Conservation (phyloP, 2,113 vertebrate genomes). For the Poeciliopsis turrubarensis region DNA sequence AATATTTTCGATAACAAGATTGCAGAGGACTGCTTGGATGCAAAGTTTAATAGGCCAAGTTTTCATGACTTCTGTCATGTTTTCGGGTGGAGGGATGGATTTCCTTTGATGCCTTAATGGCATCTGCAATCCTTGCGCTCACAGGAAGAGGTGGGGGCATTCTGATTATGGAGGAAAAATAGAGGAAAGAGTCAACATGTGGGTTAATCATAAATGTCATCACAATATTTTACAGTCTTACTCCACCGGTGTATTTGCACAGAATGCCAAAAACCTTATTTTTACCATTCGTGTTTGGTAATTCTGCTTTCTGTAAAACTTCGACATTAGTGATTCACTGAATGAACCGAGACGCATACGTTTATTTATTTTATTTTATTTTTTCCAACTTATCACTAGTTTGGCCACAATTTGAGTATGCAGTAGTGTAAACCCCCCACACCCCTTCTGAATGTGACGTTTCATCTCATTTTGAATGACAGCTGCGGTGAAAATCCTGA, state of each 20-base stretch:
- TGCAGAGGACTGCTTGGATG: background rate
- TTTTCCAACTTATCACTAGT: too few relatives aligned
- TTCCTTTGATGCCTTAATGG: background rate
- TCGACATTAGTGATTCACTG: background rate
- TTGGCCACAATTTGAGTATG: too few relatives aligned
- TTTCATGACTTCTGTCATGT: background rate
- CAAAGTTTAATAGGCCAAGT: background rate
- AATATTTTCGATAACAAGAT: background rate
- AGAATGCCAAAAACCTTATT: too few relatives aligned
- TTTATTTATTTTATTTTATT: too few relatives aligned
- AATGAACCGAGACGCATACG: background rate
- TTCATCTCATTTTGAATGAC: too few relatives aligned
- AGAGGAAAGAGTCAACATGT: background rate
- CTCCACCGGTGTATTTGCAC: too few relatives aligned
- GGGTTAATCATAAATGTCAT: background rate
- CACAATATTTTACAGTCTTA: background rate
- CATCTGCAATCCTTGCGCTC: background rate
- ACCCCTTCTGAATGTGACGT: too few relatives aligned
- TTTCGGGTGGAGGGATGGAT: background rate
- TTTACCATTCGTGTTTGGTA: too few relatives aligned
- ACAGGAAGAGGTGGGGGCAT: background rate
- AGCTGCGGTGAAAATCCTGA: too few relatives aligned
- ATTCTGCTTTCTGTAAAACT: background rate
- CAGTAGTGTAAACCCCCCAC: too few relatives aligned
- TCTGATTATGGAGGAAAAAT: background rate